Percentiles rank a stretch among this genome's conserved stretches.
phyloP scores from a whole-genome alignment of 1,140 invertebrate genomes.

The Vanessa tameamea region DNA sequence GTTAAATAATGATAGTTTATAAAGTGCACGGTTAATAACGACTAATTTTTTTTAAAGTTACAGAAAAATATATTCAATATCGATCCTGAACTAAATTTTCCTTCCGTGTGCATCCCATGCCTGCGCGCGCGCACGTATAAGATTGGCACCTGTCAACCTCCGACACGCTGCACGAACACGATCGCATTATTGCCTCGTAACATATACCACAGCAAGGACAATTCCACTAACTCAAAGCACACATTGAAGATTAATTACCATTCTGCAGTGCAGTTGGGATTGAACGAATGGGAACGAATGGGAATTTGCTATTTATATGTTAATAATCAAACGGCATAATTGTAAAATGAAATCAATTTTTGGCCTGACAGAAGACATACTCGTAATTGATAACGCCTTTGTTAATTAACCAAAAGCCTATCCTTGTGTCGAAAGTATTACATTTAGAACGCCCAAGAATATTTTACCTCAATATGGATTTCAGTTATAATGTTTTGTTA shows the following conservation, averaged over 20 bases:
- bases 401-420: no score
- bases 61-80: background rate
- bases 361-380: no score
- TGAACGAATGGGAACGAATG: background rate
- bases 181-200: conserved; percentile 41
- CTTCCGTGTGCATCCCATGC: conserved; percentile 36
- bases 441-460: no score
- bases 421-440: no score
- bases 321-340: no score
- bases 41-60: background rate
- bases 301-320: no score
- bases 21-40: no score
- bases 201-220: conserved; percentile 33
- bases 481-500: no score
- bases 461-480: no score
- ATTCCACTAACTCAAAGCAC: background rate
- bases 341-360: no score
- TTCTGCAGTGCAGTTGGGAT: background rate
- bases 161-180: conserved; percentile 55
- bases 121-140: conserved; percentile 53
- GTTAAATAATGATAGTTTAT: no score
- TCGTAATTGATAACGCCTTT: no score
- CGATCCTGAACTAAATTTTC: conserved; percentile 15
- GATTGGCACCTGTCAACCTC: conserved; percentile 74
- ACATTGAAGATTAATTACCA: background rate